phyloP scores from a whole-genome alignment of 1,140 invertebrate genomes.

The Rhagoletis zephyria region DNA sequence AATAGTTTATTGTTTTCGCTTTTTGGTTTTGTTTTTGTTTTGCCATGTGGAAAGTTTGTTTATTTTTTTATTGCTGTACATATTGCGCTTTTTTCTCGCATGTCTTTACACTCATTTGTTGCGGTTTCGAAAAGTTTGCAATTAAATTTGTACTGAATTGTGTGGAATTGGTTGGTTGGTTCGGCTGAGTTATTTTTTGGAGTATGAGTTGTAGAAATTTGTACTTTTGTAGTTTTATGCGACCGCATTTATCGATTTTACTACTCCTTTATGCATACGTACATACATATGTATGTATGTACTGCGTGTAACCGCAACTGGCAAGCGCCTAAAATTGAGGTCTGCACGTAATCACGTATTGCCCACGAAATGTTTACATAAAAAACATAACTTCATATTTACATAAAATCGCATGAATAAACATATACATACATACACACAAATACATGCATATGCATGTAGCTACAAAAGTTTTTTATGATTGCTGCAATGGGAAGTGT shows the following conservation, averaged over 20 bases:
- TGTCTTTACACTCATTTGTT: slow-evolving; percentile 24
- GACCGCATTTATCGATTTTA: slow-evolving; percentile 48
- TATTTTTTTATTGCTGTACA: background rate
- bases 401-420: background rate
- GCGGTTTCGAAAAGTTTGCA: slow-evolving; percentile 50
- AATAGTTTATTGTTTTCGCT: background rate
- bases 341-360: slow-evolving; percentile 49
- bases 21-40: slow-evolving; percentile 16
- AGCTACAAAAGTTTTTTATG: background rate
- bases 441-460: background rate
- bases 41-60: slow-evolving; percentile 49
- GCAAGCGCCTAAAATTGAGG: slow-evolving; percentile 38
- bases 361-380: slow-evolving; percentile 30
- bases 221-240: slow-evolving; percentile 2
- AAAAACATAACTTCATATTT: background rate
- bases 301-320: background rate
- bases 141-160: slow-evolving; percentile 1
- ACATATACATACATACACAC: background rate
- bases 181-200: background rate
- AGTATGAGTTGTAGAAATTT: slow-evolving; percentile 38
- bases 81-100: slow-evolving; percentile 1
- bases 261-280: background rate
- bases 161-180: background rate
- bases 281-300: background rate
- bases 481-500: slow-evolving; percentile 37